Conservation (phyloP, 2,888 invertebrate species). For the Psylliodes chrysocephalus region DNA sequence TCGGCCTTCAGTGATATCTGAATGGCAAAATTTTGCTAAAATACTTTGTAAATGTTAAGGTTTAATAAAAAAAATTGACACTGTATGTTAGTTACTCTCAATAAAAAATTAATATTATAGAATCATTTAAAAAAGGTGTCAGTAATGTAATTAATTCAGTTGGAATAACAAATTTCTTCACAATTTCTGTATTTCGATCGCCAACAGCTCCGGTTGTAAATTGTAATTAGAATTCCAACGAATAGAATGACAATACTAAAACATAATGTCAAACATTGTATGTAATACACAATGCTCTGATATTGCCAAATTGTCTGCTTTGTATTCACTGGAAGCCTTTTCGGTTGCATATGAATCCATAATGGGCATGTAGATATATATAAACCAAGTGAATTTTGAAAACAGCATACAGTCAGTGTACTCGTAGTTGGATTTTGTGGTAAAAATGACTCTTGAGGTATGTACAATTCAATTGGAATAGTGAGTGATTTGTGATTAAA, state of each 20-base stretch:
- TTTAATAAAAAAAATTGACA: too few species aligned
- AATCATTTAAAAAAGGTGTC: too few species aligned
- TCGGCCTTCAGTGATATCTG: too few species aligned
- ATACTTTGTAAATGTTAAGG: too few species aligned
- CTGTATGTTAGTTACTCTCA: too few species aligned
- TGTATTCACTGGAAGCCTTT: constrained; percentile 41
- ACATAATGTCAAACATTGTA: constrained; percentile 18
- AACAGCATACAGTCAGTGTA: constrained; percentile 31
- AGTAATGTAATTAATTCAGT: not conserved
- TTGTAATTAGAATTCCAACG: constrained; percentile 17
- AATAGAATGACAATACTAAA: constrained; percentile 1
- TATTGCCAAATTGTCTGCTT: constrained; percentile 43
- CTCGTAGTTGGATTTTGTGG: constrained; percentile 15
- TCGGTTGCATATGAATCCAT: constrained; percentile 45
- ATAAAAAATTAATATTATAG: too few species aligned
- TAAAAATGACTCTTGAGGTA: constrained; percentile 52
- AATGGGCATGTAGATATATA: constrained; percentile 44
- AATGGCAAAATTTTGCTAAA: too few species aligned
- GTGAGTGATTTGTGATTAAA: too few species aligned
- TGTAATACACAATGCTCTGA: constrained; percentile 13
- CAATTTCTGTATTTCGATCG: constrained; percentile 7
- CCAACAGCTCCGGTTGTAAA: constrained; percentile 8
- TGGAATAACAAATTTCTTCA: not conserved
- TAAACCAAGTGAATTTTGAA: constrained; percentile 35
- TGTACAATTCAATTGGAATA: too few species aligned